phyloP scores from a whole-genome alignment of 2,797 vertebrate genomes.

The Xenops minutus region DNA sequence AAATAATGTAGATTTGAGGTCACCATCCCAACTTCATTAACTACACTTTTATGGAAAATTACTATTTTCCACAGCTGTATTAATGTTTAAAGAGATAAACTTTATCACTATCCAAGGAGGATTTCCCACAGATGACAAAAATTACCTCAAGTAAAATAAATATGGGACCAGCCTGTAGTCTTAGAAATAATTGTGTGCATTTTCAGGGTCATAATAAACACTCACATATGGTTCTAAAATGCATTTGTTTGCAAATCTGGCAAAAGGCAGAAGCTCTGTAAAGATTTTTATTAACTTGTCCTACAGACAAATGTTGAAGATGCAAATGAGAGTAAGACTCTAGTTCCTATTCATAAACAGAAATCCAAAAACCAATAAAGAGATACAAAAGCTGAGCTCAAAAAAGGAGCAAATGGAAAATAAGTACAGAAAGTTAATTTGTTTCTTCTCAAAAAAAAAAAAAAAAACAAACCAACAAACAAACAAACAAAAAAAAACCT shows the following conservation, averaged over 20 bases:
- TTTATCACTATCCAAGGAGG: neutral
- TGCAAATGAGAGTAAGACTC: neutral
- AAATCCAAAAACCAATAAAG: neutral
- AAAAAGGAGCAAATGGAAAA: neutral
- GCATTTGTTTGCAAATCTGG: neutral
- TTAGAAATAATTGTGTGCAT: neutral
- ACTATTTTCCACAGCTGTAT: neutral
- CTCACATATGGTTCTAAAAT: neutral
- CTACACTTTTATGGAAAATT: neutral
- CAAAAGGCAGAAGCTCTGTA: neutral
- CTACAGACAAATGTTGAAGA: neutral
- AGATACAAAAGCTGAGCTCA: neutral
- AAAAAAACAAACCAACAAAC: too few relatives aligned
- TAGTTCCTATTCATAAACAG: neutral
- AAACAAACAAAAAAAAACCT: too few relatives aligned
- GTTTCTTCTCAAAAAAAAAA: neutral
- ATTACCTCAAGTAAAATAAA: neutral
- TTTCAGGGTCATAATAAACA: neutral
- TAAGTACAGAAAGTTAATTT: neutral
- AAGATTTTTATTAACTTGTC: neutral
- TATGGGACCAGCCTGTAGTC: neutral
- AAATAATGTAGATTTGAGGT: neutral
- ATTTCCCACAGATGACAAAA: neutral
- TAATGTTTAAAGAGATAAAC: neutral
- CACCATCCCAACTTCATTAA: neutral